These are phyloP conservation scores for Zaprionus inermis DNA, from an alignment of 1,140 invertebrate species.

Conservation along the genomic window DNA sequence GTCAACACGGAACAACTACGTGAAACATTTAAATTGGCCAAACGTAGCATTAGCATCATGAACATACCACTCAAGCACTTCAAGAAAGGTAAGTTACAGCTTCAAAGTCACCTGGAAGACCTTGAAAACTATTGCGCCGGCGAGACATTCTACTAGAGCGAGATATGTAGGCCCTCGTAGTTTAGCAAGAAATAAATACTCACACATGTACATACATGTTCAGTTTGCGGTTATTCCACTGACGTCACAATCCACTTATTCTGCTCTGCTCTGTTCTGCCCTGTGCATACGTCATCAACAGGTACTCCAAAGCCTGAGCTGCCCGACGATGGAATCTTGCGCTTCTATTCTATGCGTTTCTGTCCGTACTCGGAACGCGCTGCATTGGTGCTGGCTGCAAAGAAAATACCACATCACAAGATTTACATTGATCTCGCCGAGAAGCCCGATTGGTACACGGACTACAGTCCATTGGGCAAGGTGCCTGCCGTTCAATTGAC, in stretches of 20 bases:
- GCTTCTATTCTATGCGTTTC: conserved; percentile 94
- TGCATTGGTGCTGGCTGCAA: conserved; percentile 92
- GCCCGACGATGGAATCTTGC: conserved; percentile 87
- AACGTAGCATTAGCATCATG: conserved; percentile 22
- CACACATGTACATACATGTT: neutral
- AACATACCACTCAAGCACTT: conserved; percentile 63
- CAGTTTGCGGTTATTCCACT: conserved; percentile 40
- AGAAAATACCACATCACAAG: conserved; percentile 93
- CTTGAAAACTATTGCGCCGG: conserved; percentile 19
- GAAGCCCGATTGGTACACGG: conserved; percentile 93
- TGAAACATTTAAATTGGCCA: conserved; percentile 1
- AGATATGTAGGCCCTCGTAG: conserved; percentile 15
- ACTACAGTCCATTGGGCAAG: conserved; percentile 89
- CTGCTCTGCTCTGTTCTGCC: conserved; percentile 8
- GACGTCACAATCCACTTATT: conserved; percentile 40
- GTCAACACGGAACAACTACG: neutral
- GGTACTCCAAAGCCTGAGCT: conserved; percentile 87
- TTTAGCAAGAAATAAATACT: conserved; percentile 21
- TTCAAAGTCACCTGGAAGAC: conserved; percentile 18
- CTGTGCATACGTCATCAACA: conserved; percentile 69
- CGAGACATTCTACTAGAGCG: neutral
- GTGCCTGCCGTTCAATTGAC: conserved; percentile 92
- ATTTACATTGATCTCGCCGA: conserved; percentile 92
- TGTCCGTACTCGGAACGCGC: conserved; percentile 95
- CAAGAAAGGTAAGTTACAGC: conserved; percentile 61